These are phyloP conservation scores for Speoplatyrhinus poulsoni DNA, from an alignment of 2,113 vertebrate genomes.

Conservation along the genomic window DNA sequence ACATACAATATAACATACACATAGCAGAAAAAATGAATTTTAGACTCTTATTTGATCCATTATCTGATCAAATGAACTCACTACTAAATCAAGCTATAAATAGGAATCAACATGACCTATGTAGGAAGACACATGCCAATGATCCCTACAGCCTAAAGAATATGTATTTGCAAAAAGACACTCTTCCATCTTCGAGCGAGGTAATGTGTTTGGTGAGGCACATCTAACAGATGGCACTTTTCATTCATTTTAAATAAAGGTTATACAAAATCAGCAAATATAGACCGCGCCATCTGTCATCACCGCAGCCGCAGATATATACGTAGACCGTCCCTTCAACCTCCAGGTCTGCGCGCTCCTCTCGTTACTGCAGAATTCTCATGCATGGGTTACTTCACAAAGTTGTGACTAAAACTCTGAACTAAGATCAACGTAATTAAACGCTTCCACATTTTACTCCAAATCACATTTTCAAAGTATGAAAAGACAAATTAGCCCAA, in stretches of 20 bases:
- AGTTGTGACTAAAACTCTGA: not conserved
- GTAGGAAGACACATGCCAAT: too few relatives aligned
- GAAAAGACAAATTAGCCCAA: conserved; percentile 43
- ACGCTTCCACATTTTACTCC: conserved; percentile 12
- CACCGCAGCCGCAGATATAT: not conserved
- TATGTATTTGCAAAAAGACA: too few relatives aligned
- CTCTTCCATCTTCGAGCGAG: not conserved
- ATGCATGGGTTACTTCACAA: not conserved
- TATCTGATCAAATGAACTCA: too few relatives aligned
- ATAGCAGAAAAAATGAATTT: too few relatives aligned
- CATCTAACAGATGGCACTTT: conserved; percentile 49
- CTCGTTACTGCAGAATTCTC: not conserved
- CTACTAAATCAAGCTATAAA: too few relatives aligned
- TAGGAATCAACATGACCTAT: too few relatives aligned
- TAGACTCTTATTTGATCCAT: too few relatives aligned
- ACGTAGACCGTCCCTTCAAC: not conserved
- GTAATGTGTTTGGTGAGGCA: not conserved
- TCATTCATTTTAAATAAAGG: conserved; percentile 53
- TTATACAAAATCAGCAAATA: conserved; percentile 53
- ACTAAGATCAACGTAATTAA: not conserved
- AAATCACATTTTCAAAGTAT: conserved; percentile 12
- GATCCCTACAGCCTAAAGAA: too few relatives aligned
- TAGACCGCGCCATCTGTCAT: conserved; percentile 51
- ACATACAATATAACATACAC: too few relatives aligned
- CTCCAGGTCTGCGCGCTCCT: not conserved